Evolutionary conservation across 2,113 vertebrate genomes (phyloP).

Genomic region (Microcebus ravelobensis): DNA sequence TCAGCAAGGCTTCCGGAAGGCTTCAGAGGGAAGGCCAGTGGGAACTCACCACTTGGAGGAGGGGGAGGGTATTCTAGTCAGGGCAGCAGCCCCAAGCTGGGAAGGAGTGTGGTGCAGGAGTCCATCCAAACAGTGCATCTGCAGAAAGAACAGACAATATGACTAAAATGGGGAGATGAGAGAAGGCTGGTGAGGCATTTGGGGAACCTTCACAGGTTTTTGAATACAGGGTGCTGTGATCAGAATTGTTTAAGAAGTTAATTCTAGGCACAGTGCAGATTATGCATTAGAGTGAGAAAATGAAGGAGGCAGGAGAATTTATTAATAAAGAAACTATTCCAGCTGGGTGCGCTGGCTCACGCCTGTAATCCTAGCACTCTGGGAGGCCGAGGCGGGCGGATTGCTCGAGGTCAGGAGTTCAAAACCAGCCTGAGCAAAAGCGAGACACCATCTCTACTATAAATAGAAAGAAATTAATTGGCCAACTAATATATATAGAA

Average conservation of each 20-base stretch:
- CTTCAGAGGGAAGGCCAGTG: neutral
- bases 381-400: too few relatives aligned
- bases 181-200: neutral
- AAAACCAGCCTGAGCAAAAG: too few relatives aligned
- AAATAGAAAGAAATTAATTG: too few relatives aligned
- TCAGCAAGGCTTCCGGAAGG: neutral
- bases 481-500: too few relatives aligned
- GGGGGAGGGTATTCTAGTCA: neutral
- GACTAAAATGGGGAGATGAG: rapidly evolving
- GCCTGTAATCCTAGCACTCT: too few relatives aligned
- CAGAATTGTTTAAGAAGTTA: neutral
- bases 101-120: too few relatives aligned
- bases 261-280: neutral
- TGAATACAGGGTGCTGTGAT: neutral
- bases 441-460: too few relatives aligned
- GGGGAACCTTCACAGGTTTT: neutral
- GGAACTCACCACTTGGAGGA: neutral
- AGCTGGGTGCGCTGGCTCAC: too few relatives aligned
- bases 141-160: neutral
- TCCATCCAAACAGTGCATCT: too few relatives aligned
- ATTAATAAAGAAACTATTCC: neutral
- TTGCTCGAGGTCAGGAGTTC: too few relatives aligned
- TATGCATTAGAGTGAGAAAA: neutral
- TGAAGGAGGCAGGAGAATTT: neutral
- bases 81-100: neutral